Conservation (phyloP, 2,113 vertebrate genomes). For the Sprattus sprattus region DNA sequence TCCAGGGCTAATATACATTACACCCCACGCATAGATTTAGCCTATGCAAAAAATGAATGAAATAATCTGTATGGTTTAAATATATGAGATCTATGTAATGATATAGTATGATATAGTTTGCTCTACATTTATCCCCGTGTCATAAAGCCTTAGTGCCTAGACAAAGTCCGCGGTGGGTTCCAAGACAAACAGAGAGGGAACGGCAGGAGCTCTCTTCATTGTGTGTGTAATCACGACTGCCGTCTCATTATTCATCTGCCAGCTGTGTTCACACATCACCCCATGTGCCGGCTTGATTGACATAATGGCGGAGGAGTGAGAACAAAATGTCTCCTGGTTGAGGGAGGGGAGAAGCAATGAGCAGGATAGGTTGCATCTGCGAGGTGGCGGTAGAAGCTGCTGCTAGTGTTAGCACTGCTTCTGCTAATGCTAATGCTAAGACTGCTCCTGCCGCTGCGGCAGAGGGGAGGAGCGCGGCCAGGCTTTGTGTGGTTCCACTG, state of each 20-base stretch:
- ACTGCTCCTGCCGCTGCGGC: background rate
- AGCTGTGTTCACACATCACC: constrained; percentile 68
- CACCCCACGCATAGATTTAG: background rate
- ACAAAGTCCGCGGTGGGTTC: background rate
- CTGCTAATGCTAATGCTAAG: background rate
- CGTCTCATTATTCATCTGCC: constrained; percentile 62
- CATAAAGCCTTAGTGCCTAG: background rate
- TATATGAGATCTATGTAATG: background rate
- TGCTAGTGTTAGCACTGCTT: background rate
- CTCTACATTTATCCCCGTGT: background rate
- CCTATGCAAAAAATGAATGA: background rate
- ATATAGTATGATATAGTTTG: background rate
- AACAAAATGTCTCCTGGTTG: constrained; percentile 72
- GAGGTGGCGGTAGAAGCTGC: constrained; percentile 41
- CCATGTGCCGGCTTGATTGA: constrained; percentile 65
- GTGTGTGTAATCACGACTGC: constrained; percentile 59
- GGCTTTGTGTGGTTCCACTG: constrained; percentile 72
- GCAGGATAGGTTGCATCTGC: constrained; percentile 60
- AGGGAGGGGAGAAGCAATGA: constrained; percentile 36
- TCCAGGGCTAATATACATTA: background rate
- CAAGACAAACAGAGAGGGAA: background rate
- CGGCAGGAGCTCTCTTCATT: constrained; percentile 15
- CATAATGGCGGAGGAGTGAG: constrained; percentile 70
- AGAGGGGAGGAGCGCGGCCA: constrained; percentile 55
- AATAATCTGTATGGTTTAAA: background rate